These are phyloP conservation scores for Diprion similis DNA, from an alignment of 1,140 invertebrate genomes.

Conservation along the genomic window DNA sequence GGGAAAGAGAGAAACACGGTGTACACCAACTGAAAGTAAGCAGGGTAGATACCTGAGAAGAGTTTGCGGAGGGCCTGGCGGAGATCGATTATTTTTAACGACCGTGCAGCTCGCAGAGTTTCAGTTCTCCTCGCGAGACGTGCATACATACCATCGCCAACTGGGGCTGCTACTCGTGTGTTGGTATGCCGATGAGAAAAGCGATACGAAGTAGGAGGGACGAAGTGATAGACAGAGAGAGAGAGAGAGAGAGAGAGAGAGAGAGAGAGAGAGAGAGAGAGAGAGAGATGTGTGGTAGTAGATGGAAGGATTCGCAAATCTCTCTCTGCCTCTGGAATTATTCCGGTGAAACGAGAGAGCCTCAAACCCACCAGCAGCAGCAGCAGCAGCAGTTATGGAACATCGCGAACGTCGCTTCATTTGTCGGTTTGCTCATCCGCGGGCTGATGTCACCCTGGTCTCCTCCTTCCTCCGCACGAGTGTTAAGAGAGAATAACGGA, in stretches of 20 bases:
- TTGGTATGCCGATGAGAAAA: slow-evolving; percentile 36
- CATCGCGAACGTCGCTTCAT: too few species aligned
- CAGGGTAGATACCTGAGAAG: slow-evolving; percentile 27
- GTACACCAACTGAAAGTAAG: slow-evolving; percentile 17
- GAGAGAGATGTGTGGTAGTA: too few species aligned
- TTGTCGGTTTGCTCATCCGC: not conserved
- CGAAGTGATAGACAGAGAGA: too few species aligned
- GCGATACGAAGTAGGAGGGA: slow-evolving; percentile 38
- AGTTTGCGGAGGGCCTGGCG: not conserved
- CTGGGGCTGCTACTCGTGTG: not conserved
- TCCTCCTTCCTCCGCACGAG: too few species aligned
- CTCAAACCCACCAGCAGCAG: too few species aligned
- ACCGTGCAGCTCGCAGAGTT: slow-evolving; percentile 21
- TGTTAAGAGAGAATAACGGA: too few species aligned
- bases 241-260: too few species aligned
- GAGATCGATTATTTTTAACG: slow-evolving; percentile 34
- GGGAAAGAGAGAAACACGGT: slow-evolving; percentile 16
- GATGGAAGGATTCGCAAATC: not conserved
- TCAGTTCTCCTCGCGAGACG: slow-evolving; percentile 21
- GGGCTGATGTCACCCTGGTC: too few species aligned
- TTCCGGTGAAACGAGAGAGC: not conserved
- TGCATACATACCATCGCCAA: not conserved
- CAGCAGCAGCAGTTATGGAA: too few species aligned
- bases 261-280: too few species aligned
- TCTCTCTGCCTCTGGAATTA: not conserved